These are phyloP conservation scores for Lithophane ornitopus DNA, from an alignment of 2,888 invertebrate genomes.

Conservation along the genomic window DNA sequence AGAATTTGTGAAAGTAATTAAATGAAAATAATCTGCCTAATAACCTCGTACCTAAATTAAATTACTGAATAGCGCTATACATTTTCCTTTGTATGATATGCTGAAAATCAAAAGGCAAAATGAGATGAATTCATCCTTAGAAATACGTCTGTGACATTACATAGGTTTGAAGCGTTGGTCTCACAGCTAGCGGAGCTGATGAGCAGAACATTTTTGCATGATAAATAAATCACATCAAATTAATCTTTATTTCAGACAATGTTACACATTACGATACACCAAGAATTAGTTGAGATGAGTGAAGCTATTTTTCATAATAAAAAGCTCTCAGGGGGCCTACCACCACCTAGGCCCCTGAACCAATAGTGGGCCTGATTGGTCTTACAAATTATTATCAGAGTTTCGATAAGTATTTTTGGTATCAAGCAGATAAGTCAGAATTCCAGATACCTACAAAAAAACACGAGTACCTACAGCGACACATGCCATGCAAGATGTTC, in stretches of 20 bases:
- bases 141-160: background rate
- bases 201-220: background rate
- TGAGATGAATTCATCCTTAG: constrained; percentile 4
- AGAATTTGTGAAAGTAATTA: constrained; percentile 35
- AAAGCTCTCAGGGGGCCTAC: too few species aligned
- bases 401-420: background rate
- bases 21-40: constrained; percentile 29
- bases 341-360: too few species aligned
- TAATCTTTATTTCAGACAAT: too few species aligned
- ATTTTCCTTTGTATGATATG: background rate
- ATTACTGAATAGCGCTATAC: constrained; percentile 1
- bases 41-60: constrained; percentile 29
- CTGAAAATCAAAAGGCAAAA: background rate
- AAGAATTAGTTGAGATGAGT: background rate
- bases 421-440: background rate
- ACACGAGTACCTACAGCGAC: too few species aligned
- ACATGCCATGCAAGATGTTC: background rate
- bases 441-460: too few species aligned
- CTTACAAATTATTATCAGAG: background rate
- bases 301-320: background rate
- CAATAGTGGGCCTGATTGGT: background rate
- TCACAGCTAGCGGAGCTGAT: background rate
- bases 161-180: background rate
- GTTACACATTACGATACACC: too few species aligned
- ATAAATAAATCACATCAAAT: background rate